A percentile compares a stretch with the other conserved stretches of the same genome.
phyloP scores from a whole-genome alignment of 2,797 vertebrate genomes.

The Cossypha heuglini region DNA sequence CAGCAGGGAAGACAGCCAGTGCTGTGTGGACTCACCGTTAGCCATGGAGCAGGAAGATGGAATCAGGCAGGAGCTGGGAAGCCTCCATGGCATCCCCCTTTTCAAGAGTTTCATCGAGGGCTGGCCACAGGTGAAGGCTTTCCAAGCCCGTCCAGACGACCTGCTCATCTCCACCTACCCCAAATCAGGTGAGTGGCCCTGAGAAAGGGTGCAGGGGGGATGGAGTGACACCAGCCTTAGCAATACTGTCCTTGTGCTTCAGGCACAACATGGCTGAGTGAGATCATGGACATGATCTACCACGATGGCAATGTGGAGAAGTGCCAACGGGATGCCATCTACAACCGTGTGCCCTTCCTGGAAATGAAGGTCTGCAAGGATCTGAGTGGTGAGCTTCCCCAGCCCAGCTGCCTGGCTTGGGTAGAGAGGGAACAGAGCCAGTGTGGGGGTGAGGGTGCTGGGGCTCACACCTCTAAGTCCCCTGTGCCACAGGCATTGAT shows the following conservation, averaged over 20 bases:
- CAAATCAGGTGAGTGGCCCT: slow-evolving; percentile 58
- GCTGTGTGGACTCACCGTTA: fast-evolving
- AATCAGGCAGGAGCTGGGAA: background rate
- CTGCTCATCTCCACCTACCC: slow-evolving; percentile 61
- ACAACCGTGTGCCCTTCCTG: slow-evolving; percentile 77
- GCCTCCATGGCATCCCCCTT: slow-evolving; percentile 41
- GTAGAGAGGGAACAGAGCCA: background rate
- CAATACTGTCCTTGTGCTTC: background rate
- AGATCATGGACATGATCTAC: slow-evolving; percentile 84
- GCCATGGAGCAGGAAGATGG: background rate
- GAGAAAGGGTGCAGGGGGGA: background rate
- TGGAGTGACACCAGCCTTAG: background rate
- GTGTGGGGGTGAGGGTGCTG: background rate
- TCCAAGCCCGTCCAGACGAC: slow-evolving; percentile 60
- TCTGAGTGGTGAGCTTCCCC: background rate
- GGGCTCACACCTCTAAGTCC: background rate
- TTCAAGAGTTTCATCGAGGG: slow-evolving; percentile 3
- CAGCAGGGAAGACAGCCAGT: background rate
- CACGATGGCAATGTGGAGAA: slow-evolving; percentile 78
- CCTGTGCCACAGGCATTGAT: slow-evolving; percentile 24
- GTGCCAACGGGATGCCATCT: slow-evolving; percentile 79
- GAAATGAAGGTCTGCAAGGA: background rate
- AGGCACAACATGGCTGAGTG: slow-evolving; percentile 88
- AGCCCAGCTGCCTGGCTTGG: background rate
- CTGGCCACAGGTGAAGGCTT: slow-evolving; percentile 54